These are phyloP conservation scores for Torymus auratus DNA, from an alignment of 2,888 invertebrate species.

Conservation along the genomic window DNA sequence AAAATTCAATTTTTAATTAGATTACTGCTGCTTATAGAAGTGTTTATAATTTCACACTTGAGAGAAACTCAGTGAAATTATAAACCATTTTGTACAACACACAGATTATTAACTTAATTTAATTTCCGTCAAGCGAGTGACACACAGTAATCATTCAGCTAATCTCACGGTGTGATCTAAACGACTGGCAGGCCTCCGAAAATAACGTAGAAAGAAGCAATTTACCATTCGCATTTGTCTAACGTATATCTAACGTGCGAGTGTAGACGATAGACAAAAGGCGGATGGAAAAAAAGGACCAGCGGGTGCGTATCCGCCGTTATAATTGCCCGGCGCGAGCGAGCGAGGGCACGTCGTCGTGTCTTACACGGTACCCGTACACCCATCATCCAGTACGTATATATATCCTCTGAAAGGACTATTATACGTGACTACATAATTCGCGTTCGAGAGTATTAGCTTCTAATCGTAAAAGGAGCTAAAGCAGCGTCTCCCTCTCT, in stretches of 20 bases:
- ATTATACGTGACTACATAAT: constrained; percentile 36
- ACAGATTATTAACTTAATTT: no score
- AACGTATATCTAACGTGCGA: neutral
- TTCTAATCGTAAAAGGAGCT: constrained; percentile 37
- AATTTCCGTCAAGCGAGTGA: no score
- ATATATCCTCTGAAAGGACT: neutral
- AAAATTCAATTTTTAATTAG: no score
- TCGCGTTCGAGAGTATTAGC: constrained; percentile 28
- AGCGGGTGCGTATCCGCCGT: constrained; percentile 30
- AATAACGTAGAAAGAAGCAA: constrained; percentile 4
- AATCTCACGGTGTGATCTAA: no score
- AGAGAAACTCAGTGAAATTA: no score
- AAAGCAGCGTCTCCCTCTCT: neutral
- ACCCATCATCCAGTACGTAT: neutral
- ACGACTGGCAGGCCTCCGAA: neutral
- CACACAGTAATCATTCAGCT: no score
- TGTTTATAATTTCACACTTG: no score
- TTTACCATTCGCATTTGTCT: neutral
- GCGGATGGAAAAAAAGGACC: constrained; percentile 21
- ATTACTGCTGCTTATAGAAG: no score
- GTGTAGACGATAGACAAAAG: constrained; percentile 25
- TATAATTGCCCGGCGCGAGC: constrained; percentile 26
- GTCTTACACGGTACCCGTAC: neutral
- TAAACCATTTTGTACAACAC: no score
- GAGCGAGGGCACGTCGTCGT: neutral